Evolutionary conservation across 1,140 invertebrate genomes (phyloP).

Genomic region (Laupala kohalensis): DNA sequence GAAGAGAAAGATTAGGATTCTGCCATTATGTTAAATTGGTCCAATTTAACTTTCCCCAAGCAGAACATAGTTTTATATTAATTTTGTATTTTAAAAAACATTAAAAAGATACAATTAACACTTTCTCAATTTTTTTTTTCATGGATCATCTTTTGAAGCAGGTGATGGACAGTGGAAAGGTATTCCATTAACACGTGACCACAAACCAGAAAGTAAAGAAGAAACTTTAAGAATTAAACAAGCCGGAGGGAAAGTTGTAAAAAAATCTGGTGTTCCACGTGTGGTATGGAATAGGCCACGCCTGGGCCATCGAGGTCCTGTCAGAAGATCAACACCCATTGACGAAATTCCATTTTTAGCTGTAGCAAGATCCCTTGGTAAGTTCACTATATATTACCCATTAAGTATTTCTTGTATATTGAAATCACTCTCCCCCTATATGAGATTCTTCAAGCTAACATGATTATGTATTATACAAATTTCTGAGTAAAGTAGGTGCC

Average conservation of each 20-base stretch:
- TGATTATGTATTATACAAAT: too few species aligned
- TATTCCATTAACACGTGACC: slow-evolving; percentile 71
- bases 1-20: too few species aligned
- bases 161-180: slow-evolving; percentile 59
- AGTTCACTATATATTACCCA: too few species aligned
- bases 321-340: slow-evolving; percentile 67
- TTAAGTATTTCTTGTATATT: too few species aligned
- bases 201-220: slow-evolving; percentile 83
- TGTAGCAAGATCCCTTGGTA: slow-evolving; percentile 82
- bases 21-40: too few species aligned
- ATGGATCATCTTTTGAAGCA: slow-evolving; percentile 14
- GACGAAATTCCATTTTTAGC: slow-evolving; percentile 95
- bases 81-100: slow-evolving; percentile 9
- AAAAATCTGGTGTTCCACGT: slow-evolving; percentile 83
- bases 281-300: slow-evolving; percentile 93
- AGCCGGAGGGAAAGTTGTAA: slow-evolving; percentile 63
- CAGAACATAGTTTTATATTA: slow-evolving; percentile 18
- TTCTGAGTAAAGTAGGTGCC: too few species aligned
- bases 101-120: background rate
- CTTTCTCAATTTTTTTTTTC: too few species aligned
- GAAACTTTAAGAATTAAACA: slow-evolving; percentile 77
- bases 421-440: too few species aligned
- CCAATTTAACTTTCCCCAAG: background rate
- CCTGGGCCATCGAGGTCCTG: slow-evolving; percentile 63
- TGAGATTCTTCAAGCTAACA: too few species aligned